Conservation (phyloP, 2,797 vertebrate genomes). For the Cephalopachus bancanus region DNA sequence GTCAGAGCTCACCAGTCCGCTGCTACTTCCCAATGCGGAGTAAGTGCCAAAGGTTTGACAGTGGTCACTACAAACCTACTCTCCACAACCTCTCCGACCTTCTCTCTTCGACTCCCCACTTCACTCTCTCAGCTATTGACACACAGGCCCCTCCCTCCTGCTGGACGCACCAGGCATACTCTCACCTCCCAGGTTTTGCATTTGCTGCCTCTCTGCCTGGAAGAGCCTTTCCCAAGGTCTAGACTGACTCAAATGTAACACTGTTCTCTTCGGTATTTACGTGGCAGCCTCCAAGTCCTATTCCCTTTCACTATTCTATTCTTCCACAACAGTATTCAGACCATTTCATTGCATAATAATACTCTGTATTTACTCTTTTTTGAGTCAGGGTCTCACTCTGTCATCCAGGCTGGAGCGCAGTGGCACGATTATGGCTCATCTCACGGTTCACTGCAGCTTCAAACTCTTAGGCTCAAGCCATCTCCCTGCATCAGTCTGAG, state of each 20-base stretch:
- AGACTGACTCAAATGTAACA: not conserved
- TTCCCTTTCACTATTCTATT: not conserved
- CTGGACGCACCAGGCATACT: not conserved
- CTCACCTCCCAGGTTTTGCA: not conserved
- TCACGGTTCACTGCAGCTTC: too few relatives aligned
- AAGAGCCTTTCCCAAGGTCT: not conserved
- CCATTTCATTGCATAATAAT: not conserved
- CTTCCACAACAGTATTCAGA: not conserved
- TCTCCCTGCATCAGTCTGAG: too few relatives aligned
- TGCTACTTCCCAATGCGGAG: not conserved
- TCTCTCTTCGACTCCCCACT: accelerated
- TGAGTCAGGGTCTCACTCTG: too few relatives aligned
- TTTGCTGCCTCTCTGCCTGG: not conserved
- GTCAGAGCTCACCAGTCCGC: not conserved
- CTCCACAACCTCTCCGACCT: not conserved
- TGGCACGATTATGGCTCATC: too few relatives aligned
- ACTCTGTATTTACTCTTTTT: not conserved
- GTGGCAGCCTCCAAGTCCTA: too few relatives aligned
- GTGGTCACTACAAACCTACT: not conserved
- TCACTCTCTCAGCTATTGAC: too few relatives aligned
- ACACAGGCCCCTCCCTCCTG: not conserved
- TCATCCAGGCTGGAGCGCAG: too few relatives aligned
- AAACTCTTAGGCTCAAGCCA: too few relatives aligned
- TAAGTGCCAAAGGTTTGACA: not conserved
- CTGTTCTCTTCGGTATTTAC: too few relatives aligned